Evolutionary conservation across 2,797 vertebrate species (phyloP), one percentile per base, ranked within the genome.

Genomic region (Gambusia yucatana): DNA sequence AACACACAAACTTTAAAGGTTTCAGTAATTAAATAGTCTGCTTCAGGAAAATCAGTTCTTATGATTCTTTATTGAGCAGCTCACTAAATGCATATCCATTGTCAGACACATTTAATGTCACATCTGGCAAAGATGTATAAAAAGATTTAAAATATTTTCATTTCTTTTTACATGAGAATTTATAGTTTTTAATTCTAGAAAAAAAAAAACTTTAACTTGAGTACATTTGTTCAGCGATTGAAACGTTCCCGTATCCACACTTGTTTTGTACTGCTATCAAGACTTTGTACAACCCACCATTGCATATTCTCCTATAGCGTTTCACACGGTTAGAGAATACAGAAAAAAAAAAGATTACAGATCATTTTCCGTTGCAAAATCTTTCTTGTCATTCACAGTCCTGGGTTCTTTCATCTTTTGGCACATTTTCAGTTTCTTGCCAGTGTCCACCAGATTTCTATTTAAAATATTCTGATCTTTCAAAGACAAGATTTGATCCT

Each of bases 1-100:
- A 94, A 95, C 95, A 93, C 94, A 92, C 91, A 95, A 92, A 91
- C 93, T 95, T 96, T 90, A 93, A 69, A 79, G 70, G 95, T 95
- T 94, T 93, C 93, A 96, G 88, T 98, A 97, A 94, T 96, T 93
- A 44, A 39, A 43, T 39, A 69, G 41, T 93, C 86, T 93, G 93
- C 77, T 82, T 47, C 43, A 48, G 13, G 44, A n/a, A 77, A 55
- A 25, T 57, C 25, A 8, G 69, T 77, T 55, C 73, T 41, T 46
- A 67, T 28, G 71, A 75, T 70, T 80, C 6, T 78, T 81, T 13
- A 83, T 75, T n/a, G 41, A 57, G 59, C 28, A 77, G 22, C 70
- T 48, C 10, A 63, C 6, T 5, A 41, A 9, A 79, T n/a, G 39
- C 72, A 16, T 25, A 39, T 8, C 11, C 48, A 16, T 10, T 55